phyloP scores from a whole-genome alignment of 2,797 vertebrate genomes.

The Fistularia tabacaria region DNA sequence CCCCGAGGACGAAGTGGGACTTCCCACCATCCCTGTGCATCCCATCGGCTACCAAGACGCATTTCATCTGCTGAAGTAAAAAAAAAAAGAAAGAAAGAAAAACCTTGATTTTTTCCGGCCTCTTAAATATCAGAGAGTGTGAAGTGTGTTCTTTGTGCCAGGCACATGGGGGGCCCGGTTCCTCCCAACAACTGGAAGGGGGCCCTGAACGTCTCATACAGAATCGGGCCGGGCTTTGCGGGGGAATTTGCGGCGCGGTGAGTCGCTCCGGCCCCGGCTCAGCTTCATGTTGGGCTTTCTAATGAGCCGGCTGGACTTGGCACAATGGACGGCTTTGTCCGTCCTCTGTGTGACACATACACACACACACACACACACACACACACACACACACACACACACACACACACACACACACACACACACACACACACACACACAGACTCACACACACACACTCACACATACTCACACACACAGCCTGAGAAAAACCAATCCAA shows the following conservation, averaged over 20 bases:
- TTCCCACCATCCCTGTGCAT: constrained; percentile 92
- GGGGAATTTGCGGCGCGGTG: constrained; percentile 75
- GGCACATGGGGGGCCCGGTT: constrained; percentile 84
- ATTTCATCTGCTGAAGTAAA: constrained; percentile 79
- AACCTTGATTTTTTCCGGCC: too few relatives aligned
- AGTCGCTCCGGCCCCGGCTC: constrained; percentile 33
- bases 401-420: constrained; percentile 6
- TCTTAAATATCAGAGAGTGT: too few relatives aligned
- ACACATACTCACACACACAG: not conserved
- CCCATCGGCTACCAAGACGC: constrained; percentile 90
- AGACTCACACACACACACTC: constrained; percentile 5
- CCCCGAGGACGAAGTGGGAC: constrained; percentile 76
- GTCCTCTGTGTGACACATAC: constrained; percentile 19
- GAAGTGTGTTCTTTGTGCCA: constrained; percentile 44
- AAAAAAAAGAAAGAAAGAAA: too few relatives aligned
- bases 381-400: too few relatives aligned
- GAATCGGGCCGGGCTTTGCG: constrained; percentile 85
- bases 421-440: too few relatives aligned
- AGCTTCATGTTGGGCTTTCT: constrained; percentile 12
- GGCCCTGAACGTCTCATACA: constrained; percentile 84
- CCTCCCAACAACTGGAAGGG: constrained; percentile 90
- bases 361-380: constrained; percentile 5
- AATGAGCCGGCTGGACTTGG: constrained; percentile 36
- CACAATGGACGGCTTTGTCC: constrained; percentile 50
- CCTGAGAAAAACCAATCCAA: too few relatives aligned